Percentiles rank a stretch among this genome's conserved stretches.
Evolutionary conservation across 1,140 invertebrate genomes (phyloP).

Genomic region (Cydia strobilella): DNA sequence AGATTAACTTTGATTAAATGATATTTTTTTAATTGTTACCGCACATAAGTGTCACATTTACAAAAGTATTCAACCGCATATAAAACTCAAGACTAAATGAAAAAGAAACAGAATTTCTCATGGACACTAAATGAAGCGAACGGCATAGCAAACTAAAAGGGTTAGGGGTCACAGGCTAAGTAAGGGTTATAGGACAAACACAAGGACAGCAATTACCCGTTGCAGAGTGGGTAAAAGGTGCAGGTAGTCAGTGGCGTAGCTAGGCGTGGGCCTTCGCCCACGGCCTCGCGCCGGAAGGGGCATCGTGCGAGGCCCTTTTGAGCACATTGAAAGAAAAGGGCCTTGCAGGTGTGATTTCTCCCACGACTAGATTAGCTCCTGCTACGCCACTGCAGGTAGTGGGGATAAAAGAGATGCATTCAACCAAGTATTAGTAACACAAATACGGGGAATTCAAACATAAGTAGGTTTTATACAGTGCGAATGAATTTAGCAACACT

Average conservation of each 20-base stretch:
- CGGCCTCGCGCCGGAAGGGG: no score
- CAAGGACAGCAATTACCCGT: slow-evolving; percentile 34
- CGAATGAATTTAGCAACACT: neutral
- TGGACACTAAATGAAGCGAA: slow-evolving; percentile 36
- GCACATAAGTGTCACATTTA: neutral
- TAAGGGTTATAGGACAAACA: slow-evolving; percentile 47
- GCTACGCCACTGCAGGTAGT: slow-evolving; percentile 35
- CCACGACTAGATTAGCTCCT: no score
- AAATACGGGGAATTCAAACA: slow-evolving; percentile 20
- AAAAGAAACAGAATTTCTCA: neutral
- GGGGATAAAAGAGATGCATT: slow-evolving; percentile 59
- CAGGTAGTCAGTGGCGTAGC: slow-evolving; percentile 21
- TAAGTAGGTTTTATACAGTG: neutral
- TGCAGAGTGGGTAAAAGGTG: neutral
- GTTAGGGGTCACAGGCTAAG: slow-evolving; percentile 38
- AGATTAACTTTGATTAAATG: no score
- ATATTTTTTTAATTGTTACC: no score
- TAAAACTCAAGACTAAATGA: neutral
- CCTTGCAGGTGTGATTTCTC: no score
- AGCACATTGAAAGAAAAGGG: no score
- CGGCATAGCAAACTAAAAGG: slow-evolving; percentile 18
- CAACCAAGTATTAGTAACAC: slow-evolving; percentile 74
- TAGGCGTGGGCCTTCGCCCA: no score
- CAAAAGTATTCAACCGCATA: neutral
- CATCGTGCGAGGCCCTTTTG: no score